Evolutionary conservation across 2,797 vertebrate genomes (phyloP).

Genomic region (Poeciliopsis presidionis): DNA sequence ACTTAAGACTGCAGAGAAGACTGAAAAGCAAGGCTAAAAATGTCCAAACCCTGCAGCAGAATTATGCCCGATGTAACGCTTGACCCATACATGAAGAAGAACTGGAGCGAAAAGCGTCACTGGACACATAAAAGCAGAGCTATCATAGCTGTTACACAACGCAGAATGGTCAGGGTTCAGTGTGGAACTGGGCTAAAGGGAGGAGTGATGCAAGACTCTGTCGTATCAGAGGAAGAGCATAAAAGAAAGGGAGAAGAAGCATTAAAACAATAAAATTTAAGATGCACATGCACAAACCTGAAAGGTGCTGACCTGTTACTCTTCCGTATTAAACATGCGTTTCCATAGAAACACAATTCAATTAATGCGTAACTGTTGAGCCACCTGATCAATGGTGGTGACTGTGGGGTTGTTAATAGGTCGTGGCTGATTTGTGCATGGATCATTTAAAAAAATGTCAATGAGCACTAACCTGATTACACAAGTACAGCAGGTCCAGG

Average conservation of each 20-base stretch:
- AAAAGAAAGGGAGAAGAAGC: neutral
- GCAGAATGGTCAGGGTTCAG: slow-evolving; percentile 56
- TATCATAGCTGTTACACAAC: slow-evolving; percentile 57
- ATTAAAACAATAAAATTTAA: slow-evolving; percentile 23
- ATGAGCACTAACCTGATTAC: slow-evolving; percentile 1
- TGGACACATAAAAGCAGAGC: slow-evolving; percentile 19
- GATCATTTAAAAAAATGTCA: slow-evolving; percentile 12
- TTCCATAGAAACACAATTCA: slow-evolving; percentile 42
- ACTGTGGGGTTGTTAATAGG: slow-evolving; percentile 31
- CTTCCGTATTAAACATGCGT: neutral
- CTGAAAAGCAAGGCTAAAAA: neutral
- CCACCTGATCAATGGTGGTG: slow-evolving; percentile 46
- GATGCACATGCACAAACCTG: slow-evolving; percentile 9
- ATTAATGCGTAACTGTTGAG: slow-evolving; percentile 59
- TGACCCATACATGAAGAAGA: slow-evolving; percentile 23
- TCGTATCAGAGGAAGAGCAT: neutral
- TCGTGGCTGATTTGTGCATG: slow-evolving; percentile 9
- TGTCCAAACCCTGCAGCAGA: neutral
- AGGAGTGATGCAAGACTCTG: slow-evolving; percentile 3
- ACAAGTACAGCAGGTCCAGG: slow-evolving; percentile 1
- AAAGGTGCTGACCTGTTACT: slow-evolving; percentile 1
- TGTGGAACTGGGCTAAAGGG: slow-evolving; percentile 61
- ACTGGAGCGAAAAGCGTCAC: slow-evolving; percentile 26
- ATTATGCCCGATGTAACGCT: slow-evolving; percentile 26
- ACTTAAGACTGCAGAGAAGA: neutral